These are phyloP conservation scores for Shargacucullia verbasci DNA, from an alignment of 2,888 invertebrate genomes.

Conservation along the genomic window DNA sequence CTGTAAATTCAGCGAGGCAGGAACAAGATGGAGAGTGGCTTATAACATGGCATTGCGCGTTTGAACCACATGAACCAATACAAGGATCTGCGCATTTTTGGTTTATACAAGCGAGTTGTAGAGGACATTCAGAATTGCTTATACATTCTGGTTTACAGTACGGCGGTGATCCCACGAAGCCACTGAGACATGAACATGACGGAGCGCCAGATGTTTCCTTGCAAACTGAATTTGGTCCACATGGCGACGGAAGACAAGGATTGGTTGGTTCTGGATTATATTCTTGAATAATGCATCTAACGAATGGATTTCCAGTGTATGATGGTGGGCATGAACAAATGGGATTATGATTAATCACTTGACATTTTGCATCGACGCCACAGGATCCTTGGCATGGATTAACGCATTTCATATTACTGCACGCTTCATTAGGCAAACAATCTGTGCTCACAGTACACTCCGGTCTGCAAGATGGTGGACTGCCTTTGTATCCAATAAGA, in stretches of 20 bases:
- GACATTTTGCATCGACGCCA: conserved; percentile 92
- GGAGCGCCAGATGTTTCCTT: conserved; percentile 91
- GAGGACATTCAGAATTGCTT: conserved; percentile 92
- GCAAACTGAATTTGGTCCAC: conserved; percentile 94
- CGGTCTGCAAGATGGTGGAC: conserved; percentile 93
- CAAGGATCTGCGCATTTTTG: conserved; percentile 94
- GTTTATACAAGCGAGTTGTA: conserved; percentile 92
- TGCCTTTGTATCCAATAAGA: conserved; percentile 91
- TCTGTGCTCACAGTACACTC: conserved; percentile 93
- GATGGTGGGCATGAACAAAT: conserved; percentile 92
- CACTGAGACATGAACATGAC: conserved; percentile 92
- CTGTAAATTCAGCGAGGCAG: conserved; percentile 91
- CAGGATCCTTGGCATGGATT: conserved; percentile 96
- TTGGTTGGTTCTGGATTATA: conserved; percentile 86
- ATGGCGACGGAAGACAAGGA: conserved; percentile 94
- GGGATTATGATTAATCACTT: conserved; percentile 94
- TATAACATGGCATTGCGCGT: conserved; percentile 92
- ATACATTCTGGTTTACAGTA: conserved; percentile 94
- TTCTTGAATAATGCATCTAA: conserved; percentile 89
- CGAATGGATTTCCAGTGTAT: conserved; percentile 93
- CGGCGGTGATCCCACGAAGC: conserved; percentile 92
- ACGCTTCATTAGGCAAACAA: conserved; percentile 92
- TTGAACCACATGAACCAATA: conserved; percentile 91
- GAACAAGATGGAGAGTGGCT: conserved; percentile 93
- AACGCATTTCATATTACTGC: conserved; percentile 93